phyloP scores from a whole-genome alignment of 1,140 invertebrate genomes.

The Anastrepha obliqua region DNA sequence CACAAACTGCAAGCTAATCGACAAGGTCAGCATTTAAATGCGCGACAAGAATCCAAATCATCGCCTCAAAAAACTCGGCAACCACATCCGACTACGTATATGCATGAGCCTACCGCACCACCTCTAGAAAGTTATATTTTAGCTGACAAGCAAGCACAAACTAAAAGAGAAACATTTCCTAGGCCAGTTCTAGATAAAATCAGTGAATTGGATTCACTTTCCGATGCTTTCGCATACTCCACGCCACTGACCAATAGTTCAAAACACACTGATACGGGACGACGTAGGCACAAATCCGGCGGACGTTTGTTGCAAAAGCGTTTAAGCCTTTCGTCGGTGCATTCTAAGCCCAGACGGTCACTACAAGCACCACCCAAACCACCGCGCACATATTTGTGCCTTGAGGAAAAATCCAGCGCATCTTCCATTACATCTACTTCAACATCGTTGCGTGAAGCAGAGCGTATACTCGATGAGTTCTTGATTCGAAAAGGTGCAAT shows the following conservation, averaged over 20 bases:
- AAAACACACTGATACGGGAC: conserved; percentile 28
- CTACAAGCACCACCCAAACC: conserved; percentile 67
- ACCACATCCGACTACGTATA: neutral
- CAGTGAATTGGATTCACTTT: conserved; percentile 61
- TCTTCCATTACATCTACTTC: conserved; percentile 66
- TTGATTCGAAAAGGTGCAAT: conserved; percentile 63
- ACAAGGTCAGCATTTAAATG: neutral
- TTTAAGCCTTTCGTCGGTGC: conserved; percentile 61
- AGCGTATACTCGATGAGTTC: conserved; percentile 68
- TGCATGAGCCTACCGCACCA: conserved; percentile 42
- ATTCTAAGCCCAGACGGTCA: conserved; percentile 61
- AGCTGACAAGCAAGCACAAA: neutral
- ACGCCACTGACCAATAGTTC: neutral
- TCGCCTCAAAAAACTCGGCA: conserved; percentile 9
- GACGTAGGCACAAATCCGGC: conserved; percentile 54
- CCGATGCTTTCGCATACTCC: conserved; percentile 48
- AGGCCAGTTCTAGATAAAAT: conserved; percentile 63
- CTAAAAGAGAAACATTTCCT: neutral
- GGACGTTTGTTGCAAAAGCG: conserved; percentile 68
- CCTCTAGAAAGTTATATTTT: neutral
- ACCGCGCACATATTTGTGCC: conserved; percentile 63
- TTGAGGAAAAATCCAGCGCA: conserved; percentile 62
- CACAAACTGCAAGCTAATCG: conserved; percentile 60
- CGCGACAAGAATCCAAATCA: neutral
- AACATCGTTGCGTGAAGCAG: conserved; percentile 67